phyloP scores from a whole-genome alignment of 2,888 invertebrate species.

The Zonitis immaculata region DNA sequence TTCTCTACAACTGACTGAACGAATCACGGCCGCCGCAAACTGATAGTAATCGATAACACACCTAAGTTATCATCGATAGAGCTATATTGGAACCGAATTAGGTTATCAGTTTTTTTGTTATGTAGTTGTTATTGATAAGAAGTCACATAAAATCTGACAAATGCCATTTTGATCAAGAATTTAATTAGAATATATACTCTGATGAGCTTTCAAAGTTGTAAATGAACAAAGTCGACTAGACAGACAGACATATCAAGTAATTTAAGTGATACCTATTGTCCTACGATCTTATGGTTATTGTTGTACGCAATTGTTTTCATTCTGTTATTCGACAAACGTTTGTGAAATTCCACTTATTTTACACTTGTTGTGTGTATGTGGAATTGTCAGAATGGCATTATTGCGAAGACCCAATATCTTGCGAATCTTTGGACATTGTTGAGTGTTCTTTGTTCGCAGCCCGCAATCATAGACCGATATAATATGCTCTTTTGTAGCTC shows the following conservation, averaged over 20 bases:
- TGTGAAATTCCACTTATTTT: not conserved
- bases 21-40: slow-evolving; percentile 50
- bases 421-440: slow-evolving; percentile 38
- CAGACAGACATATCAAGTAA: too few relatives aligned
- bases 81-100: not conserved
- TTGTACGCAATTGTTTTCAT: too few relatives aligned
- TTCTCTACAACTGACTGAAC: slow-evolving; percentile 42
- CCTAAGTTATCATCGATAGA: slow-evolving; percentile 17
- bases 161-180: not conserved
- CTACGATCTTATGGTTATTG: too few relatives aligned
- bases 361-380: not conserved
- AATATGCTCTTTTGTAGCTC: slow-evolving; percentile 35
- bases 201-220: too few relatives aligned
- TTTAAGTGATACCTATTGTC: too few relatives aligned
- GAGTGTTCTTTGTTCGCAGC: slow-evolving; percentile 37
- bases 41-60: slow-evolving; percentile 50
- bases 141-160: not conserved
- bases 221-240: slow-evolving; percentile 26
- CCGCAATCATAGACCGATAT: slow-evolving; percentile 44
- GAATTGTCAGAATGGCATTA: not conserved
- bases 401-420: slow-evolving; percentile 31
- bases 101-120: not conserved
- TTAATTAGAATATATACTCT: too few relatives aligned
- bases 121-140: not conserved
- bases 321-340: too few relatives aligned